Conservation (phyloP, 1,140 invertebrate genomes). For the Drosophila tsacasi region DNA sequence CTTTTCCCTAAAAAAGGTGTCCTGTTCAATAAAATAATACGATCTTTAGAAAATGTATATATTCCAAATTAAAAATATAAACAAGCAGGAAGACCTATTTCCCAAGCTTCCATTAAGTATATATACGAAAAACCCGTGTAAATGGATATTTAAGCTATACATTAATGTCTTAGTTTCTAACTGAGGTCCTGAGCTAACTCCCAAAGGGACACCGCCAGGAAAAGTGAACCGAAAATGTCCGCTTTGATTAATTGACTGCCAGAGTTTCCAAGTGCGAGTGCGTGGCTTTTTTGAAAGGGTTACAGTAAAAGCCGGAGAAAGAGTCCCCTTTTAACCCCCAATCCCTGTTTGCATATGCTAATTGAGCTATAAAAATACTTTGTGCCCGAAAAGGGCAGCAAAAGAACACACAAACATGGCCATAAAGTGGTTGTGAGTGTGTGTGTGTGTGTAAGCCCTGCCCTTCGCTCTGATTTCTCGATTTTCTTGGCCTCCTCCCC, state of each 20-base stretch:
- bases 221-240: constrained; percentile 12
- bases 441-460: constrained; percentile 3
- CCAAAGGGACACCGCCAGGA: background rate
- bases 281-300: constrained; percentile 27
- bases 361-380: constrained; percentile 83
- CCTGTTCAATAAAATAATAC: background rate
- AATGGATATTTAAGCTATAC: background rate
- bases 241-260: constrained; percentile 65
- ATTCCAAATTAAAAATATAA: background rate
- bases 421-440: constrained; percentile 57
- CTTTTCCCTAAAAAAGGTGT: background rate
- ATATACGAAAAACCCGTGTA: background rate
- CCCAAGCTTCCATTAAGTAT: background rate
- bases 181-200: background rate
- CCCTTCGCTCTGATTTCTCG: constrained; percentile 30
- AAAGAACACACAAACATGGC: constrained; percentile 60
- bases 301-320: constrained; percentile 11
- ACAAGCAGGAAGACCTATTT: background rate
- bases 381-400: constrained; percentile 46
- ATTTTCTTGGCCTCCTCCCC: constrained; percentile 50
- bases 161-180: background rate
- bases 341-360: constrained; percentile 67
- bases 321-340: constrained; percentile 12
- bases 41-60: background rate
- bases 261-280: constrained; percentile 6